Base-by-base conservation (phyloP, 2,797 vertebrate species). In the Gobionotothen gibberifrons region DNA sequence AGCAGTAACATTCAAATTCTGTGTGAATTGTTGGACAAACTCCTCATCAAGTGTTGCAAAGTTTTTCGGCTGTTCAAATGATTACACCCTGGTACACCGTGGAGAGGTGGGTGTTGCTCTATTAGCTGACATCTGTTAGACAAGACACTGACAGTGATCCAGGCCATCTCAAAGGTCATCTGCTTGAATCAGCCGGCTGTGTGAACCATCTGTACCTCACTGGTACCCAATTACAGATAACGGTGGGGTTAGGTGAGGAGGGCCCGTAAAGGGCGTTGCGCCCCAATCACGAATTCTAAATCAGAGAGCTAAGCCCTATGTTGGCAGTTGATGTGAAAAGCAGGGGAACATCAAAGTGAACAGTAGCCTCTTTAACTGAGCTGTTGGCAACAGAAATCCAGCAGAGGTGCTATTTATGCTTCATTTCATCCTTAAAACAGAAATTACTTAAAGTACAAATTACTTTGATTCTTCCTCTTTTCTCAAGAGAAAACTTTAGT, bases 141-240 rank as follows among this genome's bases (percentile, higher is more conserved):
- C 47, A 80, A 82, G 60, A 78, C 71, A 66, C 47, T 71, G 69
- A 66, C 60, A 76, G 43, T 14, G 9, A 72, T 78, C 64, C 17
- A 57, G 40, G 53, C 47, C 47, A 72, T 72, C 72, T 72, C 58
- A 87, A 87, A 87, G 60, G 77, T 74, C 69, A 80, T 46, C 7
- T 55, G 52, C 62, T 54, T 46, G 54, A 80, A 72, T 55, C 46
- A 32, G 21, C 39, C 67, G 44, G 53, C 62, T 57, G 44, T 69
- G 53, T 1, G 14, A 78, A 72, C 70, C 74, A 77, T 69, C 44
- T 14, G 3, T 51, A 69, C 64, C 67, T 76, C 39, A 39, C n/a
- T 75, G 59, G 40, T 80, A 72, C 73, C 78, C 78, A 74, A 78
- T 80, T 83, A 81, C 66, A 84, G 63, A 83, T 79, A 86, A 80